Conservation (phyloP, 2,797 vertebrate genomes). For the Enteromius trimaculatus region DNA sequence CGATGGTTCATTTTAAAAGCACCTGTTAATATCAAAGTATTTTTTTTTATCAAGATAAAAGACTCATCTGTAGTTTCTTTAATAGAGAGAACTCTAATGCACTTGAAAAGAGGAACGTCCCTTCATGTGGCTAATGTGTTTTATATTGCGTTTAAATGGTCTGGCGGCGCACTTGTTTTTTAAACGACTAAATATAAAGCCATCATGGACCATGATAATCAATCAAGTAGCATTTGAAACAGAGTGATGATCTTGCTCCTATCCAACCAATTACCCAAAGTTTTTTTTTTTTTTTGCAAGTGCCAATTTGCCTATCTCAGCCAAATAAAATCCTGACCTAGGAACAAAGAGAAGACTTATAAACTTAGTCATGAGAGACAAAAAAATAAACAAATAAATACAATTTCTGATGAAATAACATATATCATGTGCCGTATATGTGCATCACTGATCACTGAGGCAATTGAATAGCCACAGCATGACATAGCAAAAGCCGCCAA, state of each 20-base stretch:
- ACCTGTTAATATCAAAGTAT: constrained; percentile 44
- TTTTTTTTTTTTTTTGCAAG: neutral
- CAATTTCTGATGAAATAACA: neutral
- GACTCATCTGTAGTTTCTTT: constrained; percentile 46
- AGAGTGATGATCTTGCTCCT: constrained; percentile 56
- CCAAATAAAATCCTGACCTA: neutral
- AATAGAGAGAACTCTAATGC: constrained; percentile 51
- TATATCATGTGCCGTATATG: neutral
- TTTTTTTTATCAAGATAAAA: constrained; percentile 46
- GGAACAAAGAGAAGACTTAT: neutral
- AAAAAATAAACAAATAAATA: neutral
- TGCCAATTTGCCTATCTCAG: constrained; percentile 10
- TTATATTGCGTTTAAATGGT: constrained; percentile 63
- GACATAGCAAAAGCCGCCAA: constrained; percentile 24
- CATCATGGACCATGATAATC: constrained; percentile 62
- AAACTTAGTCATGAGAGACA: neutral
- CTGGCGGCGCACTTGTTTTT: constrained; percentile 56
- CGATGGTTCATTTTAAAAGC: constrained; percentile 45
- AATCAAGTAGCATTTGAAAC: constrained; percentile 66
- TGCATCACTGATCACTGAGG: constrained; percentile 26
- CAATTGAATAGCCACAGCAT: constrained; percentile 30
- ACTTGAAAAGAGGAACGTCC: constrained; percentile 34
- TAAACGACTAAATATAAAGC: constrained; percentile 65
- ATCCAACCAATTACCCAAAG: constrained; percentile 58
- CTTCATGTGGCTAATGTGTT: constrained; percentile 63